Base-by-base conservation (phyloP, 1,140 invertebrate species). In the Trichogramma pretiosum region DNA sequence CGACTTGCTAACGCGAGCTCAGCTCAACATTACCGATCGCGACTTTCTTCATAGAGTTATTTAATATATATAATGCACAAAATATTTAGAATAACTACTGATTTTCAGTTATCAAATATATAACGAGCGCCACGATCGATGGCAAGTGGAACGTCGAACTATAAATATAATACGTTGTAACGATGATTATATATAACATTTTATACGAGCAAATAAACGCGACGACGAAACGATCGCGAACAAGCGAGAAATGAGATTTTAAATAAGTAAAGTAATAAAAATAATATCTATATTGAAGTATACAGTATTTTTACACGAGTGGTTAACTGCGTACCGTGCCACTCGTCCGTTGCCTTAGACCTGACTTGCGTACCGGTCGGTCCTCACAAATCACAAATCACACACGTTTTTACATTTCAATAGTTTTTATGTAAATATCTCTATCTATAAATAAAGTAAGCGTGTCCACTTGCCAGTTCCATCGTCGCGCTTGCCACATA, bases 311-410 rank as follows among this genome's bases (percentile, higher is more conserved):
- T 46, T n/a, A n/a, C 36, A 41, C 49, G 45, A 47, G 39, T 4
- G 45, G 50, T 52, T 47, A n/a, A 52, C 50, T 47, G 50, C 50
- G 38, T 47, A 47, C 45, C 50, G 50, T 52, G 33, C 45, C 45
- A 13, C 40, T 52, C 45, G 45, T 52, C 50, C 44, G 50, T 34
- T 52, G 50, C 50, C 50, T 52, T 52, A 52, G 45, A 52, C 40
- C n/a, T 47, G 50, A 52, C 45, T 52, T 52, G 50, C 45, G 30
- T 47, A 52, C 50, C 50, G 50, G 45, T 52, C 50, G 34, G 50
- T 52, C 45, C 45, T 40, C 33, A 51, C 34, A 43, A 52, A 47
- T 38, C 50, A 47, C 14, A 39, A 47, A 37, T 23, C 24, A 21
- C 14, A 28, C 24, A 28, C 24, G 24, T 28, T n/a, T n/a, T 46